Base-by-base conservation (phyloP, 1,140 invertebrate genomes). In the Bactericera cockerelli region DNA sequence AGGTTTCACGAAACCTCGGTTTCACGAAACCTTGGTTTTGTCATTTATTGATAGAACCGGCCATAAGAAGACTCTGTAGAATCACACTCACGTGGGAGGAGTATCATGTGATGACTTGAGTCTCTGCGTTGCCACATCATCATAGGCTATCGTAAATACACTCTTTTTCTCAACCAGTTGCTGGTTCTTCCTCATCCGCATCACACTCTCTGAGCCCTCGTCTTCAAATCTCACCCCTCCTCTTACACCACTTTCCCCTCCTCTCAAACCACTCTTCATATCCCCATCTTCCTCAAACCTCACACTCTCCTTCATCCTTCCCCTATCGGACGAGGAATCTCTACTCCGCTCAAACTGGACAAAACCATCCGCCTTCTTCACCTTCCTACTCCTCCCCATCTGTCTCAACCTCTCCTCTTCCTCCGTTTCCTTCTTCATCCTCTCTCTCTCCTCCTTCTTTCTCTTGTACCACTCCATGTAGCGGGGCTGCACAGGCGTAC, bases 71-170 rank as follows among this genome's bases (percentile, higher is more conserved):
- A n/a, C n/a, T n/a, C n/a, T n/a, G n/a, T n/a, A n/a, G n/a, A n/a
- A n/a, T n/a, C n/a, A n/a, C n/a, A 49, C 36, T 57, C 36, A 57
- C 16, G 56, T 11, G 38, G 74, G 69, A 2, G 76, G 73, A 4
- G 76, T 72, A 26, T 69, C 69, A 64, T 75, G 78, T 58, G 81
- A 76, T 0, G 79, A 72, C 36, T 77, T 70, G 4, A 82, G 67
- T 58, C 81, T 77, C 42, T 76, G 76, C 0, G 81, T 83, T 49
- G 81, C 77, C 65, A 92, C 86, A 67, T 90, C 88, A 67, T 88
- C 87, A 67, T 93, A 93, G 1, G 89, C 88, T 63, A 93, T 93
- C 1, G 89, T 90, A 66, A 93, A 93, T n/a, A 93, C 81, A 68
- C 89, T 92, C 67, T 92, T 92, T 73, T 92, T 93, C 65, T 92